Evolutionary conservation across 2,888 invertebrate genomes (phyloP).

Genomic region (Phasia obesa): DNA sequence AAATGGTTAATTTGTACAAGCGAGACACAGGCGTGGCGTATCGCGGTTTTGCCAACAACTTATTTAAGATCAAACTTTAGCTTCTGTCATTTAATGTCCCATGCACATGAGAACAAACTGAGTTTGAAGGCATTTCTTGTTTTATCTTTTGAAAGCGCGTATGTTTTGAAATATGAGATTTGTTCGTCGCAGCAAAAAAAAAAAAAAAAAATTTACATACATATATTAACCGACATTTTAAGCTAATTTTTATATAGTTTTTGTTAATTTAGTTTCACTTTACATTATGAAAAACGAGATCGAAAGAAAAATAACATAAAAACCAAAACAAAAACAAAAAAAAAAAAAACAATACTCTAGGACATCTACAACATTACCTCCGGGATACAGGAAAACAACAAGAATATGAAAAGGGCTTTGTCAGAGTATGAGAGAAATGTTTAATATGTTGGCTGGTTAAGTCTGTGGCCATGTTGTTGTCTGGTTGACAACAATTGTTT

Average conservation of each 20-base stretch:
- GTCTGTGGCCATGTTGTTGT: conserved; percentile 67
- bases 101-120: too few species aligned
- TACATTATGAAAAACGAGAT: conserved; percentile 5
- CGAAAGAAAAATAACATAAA: conserved; percentile 2
- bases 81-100: too few species aligned
- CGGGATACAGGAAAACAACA: conserved; percentile 10
- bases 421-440: conserved; percentile 3
- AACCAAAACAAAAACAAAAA: background rate
- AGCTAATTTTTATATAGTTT: background rate
- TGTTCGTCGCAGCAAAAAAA: too few species aligned
- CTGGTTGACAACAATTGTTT: conserved; percentile 69
- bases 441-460: conserved; percentile 52
- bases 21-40: too few species aligned
- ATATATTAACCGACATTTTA: background rate
- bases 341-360: conserved; percentile 14
- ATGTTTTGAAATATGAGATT: too few species aligned
- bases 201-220: too few species aligned
- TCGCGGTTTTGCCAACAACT: too few species aligned
- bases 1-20: too few species aligned
- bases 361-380: conserved; percentile 49
- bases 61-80: too few species aligned
- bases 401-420: conserved; percentile 1
- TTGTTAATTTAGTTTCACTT: conserved; percentile 10
- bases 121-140: too few species aligned
- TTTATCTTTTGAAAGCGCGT: too few species aligned